These are phyloP conservation scores for Pteropus rufus DNA, from an alignment of 2,797 vertebrate genomes.

Conservation along the genomic window DNA sequence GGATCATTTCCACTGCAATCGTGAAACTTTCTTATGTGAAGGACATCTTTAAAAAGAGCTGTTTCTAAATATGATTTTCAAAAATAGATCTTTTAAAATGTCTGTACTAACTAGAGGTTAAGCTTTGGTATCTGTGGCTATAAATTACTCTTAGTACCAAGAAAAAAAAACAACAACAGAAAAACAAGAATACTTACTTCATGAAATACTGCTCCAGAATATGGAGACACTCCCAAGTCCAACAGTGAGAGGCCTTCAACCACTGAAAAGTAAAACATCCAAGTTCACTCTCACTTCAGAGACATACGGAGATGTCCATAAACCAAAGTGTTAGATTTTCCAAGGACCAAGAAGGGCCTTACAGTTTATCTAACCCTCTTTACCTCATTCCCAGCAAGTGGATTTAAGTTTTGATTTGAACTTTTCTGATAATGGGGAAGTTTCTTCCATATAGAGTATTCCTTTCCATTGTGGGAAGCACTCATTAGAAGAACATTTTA, in stretches of 20 bases:
- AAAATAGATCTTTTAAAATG: constrained; percentile 49
- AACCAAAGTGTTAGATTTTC: background rate
- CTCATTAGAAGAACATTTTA: background rate
- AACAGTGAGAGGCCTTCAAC: constrained; percentile 95
- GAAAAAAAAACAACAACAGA: constrained; percentile 43
- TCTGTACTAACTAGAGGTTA: constrained; percentile 43
- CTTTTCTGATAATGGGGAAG: background rate
- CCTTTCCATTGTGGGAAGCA: background rate
- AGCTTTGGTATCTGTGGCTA: constrained; percentile 37
- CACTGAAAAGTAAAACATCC: constrained; percentile 86
- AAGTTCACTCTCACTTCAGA: constrained; percentile 44
- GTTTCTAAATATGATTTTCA: constrained; percentile 53
- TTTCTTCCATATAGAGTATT: background rate
- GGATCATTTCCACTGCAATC: constrained; percentile 43
- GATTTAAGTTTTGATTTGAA: constrained; percentile 9
- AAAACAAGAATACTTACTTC: constrained; percentile 87
- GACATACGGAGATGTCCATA: background rate
- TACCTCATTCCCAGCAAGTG: background rate
- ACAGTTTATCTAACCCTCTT: background rate
- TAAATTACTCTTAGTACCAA: constrained; percentile 31
- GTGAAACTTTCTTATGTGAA: constrained; percentile 27
- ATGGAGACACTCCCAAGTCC: constrained; percentile 95
- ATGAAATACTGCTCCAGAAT: constrained; percentile 97
- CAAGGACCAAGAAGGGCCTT: background rate
- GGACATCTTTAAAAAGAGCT: constrained; percentile 22